Percentiles rank a stretch among this genome's conserved stretches.
phyloP scores from a whole-genome alignment of 2,888 invertebrate species.

The Ellobium chinense region DNA sequence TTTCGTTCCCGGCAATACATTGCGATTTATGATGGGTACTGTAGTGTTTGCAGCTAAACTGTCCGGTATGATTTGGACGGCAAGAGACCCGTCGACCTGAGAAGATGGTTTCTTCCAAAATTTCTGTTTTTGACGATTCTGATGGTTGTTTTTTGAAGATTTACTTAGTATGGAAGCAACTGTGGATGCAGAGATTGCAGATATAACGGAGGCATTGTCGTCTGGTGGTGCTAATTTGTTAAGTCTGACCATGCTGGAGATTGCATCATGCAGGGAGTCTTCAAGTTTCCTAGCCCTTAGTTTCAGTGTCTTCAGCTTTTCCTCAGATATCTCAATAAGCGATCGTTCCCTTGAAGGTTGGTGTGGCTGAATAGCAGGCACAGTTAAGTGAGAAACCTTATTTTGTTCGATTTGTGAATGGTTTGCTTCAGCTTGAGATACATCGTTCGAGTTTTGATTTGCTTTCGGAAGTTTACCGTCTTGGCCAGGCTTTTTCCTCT shows the following conservation, averaged over 20 bases:
- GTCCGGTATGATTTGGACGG: background rate
- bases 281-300: slow-evolving; percentile 68
- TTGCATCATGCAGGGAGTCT: slow-evolving; percentile 65
- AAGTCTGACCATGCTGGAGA: slow-evolving; percentile 64
- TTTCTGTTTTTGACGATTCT: background rate
- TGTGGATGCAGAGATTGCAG: background rate
- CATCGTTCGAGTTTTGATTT: background rate
- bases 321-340: slow-evolving; percentile 64
- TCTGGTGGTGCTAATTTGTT: slow-evolving; percentile 50
- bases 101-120: background rate
- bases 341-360: slow-evolving; percentile 36
- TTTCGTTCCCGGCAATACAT: no score
- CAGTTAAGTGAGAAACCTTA: background rate
- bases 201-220: background rate
- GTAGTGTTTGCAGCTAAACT: background rate
- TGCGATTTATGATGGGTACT: background rate
- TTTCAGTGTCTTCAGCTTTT: slow-evolving; percentile 62
- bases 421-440: background rate
- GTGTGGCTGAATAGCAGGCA: background rate
- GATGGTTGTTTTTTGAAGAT: slow-evolving; percentile 1
- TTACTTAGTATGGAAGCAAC: background rate
- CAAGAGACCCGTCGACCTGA: background rate
- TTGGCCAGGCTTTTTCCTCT: background rate
- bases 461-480: background rate
- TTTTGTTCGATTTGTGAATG: background rate